Conservation (phyloP, 37 sponge, comb jelly and placozoan genomes). For the Lycopodina hypogea region DNA sequence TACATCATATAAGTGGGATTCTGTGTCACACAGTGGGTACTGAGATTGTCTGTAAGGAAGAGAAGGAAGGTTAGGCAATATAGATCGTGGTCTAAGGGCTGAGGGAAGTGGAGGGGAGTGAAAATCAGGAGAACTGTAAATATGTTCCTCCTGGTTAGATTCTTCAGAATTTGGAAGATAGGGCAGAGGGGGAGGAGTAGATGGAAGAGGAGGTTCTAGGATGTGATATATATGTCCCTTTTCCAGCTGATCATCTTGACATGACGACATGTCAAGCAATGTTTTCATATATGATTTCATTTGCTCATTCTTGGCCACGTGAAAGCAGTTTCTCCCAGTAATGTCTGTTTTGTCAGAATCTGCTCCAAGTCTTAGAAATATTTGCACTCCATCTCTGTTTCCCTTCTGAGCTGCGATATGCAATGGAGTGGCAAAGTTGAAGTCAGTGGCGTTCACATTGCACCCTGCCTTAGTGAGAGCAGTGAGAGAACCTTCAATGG, state of each 20-base stretch:
- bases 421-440: conserved; percentile 61
- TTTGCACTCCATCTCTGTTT: conserved; percentile 26
- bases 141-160: neutral
- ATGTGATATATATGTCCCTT: neutral
- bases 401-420: conserved; percentile 67
- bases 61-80: neutral
- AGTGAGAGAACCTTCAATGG: conserved; percentile 26
- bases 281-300: neutral
- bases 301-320: conserved; percentile 42
- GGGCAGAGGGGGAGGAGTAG: neutral
- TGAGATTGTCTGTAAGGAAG: neutral
- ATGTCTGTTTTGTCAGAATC: conserved; percentile 47
- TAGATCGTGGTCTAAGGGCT: neutral
- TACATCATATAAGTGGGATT: conserved; percentile 3
- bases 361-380: conserved; percentile 61
- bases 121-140: neutral
- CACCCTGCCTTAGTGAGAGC: conserved; percentile 47
- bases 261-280: neutral
- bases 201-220: conserved; percentile 2
- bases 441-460: conserved; percentile 49
- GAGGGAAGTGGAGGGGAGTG: conserved; percentile 3
- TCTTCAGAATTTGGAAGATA: neutral
- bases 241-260: neutral
- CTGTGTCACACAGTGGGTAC: neutral
- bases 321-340: conserved; percentile 36